Percentiles rank a stretch among this genome's conserved stretches.
These are phyloP conservation scores for Epinephelus lanceolatus DNA, from an alignment of 2,113 vertebrate species.

Conservation along the genomic window DNA sequence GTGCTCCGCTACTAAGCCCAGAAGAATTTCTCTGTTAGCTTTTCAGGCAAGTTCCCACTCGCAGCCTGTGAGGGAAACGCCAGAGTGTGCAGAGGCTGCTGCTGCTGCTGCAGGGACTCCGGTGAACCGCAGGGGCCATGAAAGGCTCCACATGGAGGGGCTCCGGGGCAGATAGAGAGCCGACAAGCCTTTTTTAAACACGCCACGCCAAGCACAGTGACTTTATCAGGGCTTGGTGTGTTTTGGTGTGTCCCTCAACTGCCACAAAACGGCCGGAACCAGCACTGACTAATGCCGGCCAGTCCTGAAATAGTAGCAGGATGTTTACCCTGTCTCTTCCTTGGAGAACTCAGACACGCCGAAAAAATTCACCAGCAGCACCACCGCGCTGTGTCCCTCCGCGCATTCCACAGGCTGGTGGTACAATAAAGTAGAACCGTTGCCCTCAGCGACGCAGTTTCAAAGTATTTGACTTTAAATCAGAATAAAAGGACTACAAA, in stretches of 20 bases:
- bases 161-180: conserved; percentile 65
- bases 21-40: conserved; percentile 83
- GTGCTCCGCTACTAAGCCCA: conserved; percentile 76
- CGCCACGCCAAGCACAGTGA: conserved; percentile 23
- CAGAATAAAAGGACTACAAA: background rate
- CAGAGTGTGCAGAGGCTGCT: conserved; percentile 58
- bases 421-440: conserved; percentile 81
- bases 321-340: conserved; percentile 84
- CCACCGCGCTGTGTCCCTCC: conserved; percentile 76
- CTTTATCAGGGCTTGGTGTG: conserved; percentile 48
- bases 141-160: conserved; percentile 55
- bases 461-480: background rate
- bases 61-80: conserved; percentile 73
- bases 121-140: conserved; percentile 71
- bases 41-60: conserved; percentile 85
- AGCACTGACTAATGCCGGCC: conserved; percentile 50
- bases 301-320: conserved; percentile 60
- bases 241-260: conserved; percentile 67
- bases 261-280: conserved; percentile 67
- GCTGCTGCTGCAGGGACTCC: conserved; percentile 49
- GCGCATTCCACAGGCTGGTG: conserved; percentile 87
- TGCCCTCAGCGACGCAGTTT: conserved; percentile 31
- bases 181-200: conserved; percentile 44
- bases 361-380: conserved; percentile 71
- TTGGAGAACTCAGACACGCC: conserved; percentile 82